Percentiles rank a stretch among this genome's conserved stretches.
These are phyloP conservation scores for Nesoenas mayeri DNA, from an alignment of 2,113 vertebrate species.

Conservation along the genomic window DNA sequence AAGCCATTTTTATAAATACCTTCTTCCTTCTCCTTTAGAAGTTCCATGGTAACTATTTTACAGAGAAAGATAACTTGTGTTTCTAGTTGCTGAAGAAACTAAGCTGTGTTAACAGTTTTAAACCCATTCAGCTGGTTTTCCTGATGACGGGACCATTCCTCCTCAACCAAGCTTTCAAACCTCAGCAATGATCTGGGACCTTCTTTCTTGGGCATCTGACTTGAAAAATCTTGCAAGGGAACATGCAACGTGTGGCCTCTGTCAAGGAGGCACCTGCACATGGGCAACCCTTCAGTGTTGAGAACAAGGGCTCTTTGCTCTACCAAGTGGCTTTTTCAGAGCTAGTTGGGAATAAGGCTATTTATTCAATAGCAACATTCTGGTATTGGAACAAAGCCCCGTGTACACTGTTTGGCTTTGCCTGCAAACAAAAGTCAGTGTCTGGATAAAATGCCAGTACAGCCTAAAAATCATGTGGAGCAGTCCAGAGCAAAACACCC, in stretches of 20 bases:
- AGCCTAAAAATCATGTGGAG: neutral
- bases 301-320: neutral
- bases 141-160: neutral
- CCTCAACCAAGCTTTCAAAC: neutral
- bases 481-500: neutral
- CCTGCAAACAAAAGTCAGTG: neutral
- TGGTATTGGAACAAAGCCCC: neutral
- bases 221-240: neutral
- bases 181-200: neutral
- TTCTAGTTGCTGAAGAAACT: neutral
- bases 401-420: rapidly evolving
- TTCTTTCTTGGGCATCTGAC: neutral
- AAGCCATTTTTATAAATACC: neutral
- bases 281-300: neutral
- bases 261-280: neutral
- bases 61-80: neutral
- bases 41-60: neutral
- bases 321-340: neutral
- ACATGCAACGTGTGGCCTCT: neutral
- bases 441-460: neutral
- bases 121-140: neutral
- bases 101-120: neutral
- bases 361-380: neutral
- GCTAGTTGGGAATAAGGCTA: neutral
- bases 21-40: neutral